Conservation (phyloP, 2,888 invertebrate genomes). For the Lasioglossum oenotherae region DNA sequence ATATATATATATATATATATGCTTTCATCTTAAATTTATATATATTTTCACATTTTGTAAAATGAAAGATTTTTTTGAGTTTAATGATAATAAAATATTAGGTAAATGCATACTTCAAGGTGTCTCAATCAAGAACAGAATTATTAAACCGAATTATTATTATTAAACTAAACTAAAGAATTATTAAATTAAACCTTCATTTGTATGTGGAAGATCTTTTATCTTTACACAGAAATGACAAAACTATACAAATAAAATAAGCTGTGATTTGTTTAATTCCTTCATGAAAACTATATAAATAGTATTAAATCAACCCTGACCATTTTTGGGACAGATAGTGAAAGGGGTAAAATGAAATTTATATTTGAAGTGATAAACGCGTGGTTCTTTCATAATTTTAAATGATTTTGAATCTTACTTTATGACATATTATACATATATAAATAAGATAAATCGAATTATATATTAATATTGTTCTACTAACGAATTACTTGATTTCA, state of each 20-base stretch:
- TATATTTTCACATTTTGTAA: background rate
- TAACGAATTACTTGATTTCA: no score
- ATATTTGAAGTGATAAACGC: background rate
- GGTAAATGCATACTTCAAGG: background rate
- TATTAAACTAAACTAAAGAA: no score
- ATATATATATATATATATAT: no score
- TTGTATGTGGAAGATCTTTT: background rate
- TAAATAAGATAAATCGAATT: no score
- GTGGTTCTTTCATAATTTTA: background rate
- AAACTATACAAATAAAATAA: background rate
- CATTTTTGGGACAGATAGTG: background rate
- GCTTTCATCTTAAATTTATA: background rate
- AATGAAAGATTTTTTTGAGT: background rate
- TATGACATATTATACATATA: no score
- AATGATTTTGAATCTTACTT: background rate
- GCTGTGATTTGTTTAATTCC: background rate
- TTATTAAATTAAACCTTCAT: background rate
- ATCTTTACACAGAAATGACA: background rate
- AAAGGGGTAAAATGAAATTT: background rate
- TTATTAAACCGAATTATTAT: no score
- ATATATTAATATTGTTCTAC: no score
- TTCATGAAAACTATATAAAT: background rate
- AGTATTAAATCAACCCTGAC: background rate
- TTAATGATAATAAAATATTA: background rate
- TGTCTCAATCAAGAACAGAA: background rate